Evolutionary conservation across 2,113 vertebrate genomes (phyloP).

Genomic region (human (Homo sapiens)): DNA sequence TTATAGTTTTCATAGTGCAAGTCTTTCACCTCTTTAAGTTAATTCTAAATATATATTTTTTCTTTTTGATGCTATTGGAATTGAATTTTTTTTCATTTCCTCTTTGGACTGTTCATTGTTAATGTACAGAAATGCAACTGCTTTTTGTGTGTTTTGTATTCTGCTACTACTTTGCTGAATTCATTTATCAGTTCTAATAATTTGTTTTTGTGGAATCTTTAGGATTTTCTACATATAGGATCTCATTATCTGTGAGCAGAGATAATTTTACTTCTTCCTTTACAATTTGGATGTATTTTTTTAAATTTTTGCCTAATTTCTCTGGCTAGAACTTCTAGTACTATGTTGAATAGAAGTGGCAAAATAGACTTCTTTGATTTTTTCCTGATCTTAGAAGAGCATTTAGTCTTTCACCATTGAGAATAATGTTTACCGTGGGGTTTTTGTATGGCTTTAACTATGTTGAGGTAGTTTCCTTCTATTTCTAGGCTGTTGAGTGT

Average conservation of each 20-base stretch:
- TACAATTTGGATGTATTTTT: not conserved
- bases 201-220: not conserved
- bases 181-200: not conserved
- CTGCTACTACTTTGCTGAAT: not conserved
- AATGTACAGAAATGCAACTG: not conserved
- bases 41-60: not conserved
- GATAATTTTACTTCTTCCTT: not conserved
- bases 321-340: too few species aligned
- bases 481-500: not conserved
- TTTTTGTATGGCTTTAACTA: not conserved
- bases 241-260: not conserved
- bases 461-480: not conserved
- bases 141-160: not conserved
- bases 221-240: not conserved
- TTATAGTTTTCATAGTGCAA: not conserved
- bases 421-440: not conserved
- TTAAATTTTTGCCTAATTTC: not conserved
- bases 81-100: not conserved
- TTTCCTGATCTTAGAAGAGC: not conserved
- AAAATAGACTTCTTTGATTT: not conserved
- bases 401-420: not conserved
- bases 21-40: not conserved
- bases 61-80: not conserved
- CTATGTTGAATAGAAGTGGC: not conserved
- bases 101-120: not conserved